Percentiles rank a stretch among this genome's conserved stretches.
These are phyloP conservation scores for Panurus biarmicus DNA, from an alignment of 2,113 vertebrate genomes.

Conservation along the genomic window DNA sequence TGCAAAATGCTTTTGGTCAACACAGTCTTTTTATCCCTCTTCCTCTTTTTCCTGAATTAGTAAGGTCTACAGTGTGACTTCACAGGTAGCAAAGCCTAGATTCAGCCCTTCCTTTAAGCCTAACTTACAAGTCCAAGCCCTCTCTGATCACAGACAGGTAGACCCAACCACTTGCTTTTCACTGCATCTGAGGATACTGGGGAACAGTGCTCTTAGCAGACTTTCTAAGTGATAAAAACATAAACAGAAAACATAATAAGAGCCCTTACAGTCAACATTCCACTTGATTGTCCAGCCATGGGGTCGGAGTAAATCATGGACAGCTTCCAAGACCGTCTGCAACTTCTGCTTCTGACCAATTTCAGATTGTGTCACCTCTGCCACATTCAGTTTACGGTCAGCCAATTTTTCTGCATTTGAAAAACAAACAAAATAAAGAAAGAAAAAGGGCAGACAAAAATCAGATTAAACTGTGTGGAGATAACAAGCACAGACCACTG, in stretches of 20 bases:
- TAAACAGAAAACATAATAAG: background rate
- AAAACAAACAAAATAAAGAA: background rate
- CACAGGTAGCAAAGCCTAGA: background rate
- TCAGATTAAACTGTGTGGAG: background rate
- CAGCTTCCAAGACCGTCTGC: constrained; percentile 88
- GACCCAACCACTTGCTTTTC: background rate
- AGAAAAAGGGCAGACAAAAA: background rate
- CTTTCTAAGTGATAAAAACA: background rate
- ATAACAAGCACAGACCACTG: background rate
- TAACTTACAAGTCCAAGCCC: background rate
- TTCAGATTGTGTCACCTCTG: constrained; percentile 94
- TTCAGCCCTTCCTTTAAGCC: background rate
- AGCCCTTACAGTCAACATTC: constrained; percentile 87
- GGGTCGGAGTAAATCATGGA: constrained; percentile 84
- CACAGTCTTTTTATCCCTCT: background rate
- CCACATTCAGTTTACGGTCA: constrained; percentile 86
- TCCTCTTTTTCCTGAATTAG: background rate
- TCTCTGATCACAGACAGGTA: background rate
- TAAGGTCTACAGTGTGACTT: background rate
- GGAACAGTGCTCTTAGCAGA: background rate
- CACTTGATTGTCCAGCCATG: constrained; percentile 87
- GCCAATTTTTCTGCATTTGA: constrained; percentile 83
- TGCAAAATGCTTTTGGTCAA: background rate
- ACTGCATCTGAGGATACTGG: background rate
- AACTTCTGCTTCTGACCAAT: constrained; percentile 95